phyloP scores from a whole-genome alignment of 2,888 invertebrate species.

The Oscheius sp. region DNA sequence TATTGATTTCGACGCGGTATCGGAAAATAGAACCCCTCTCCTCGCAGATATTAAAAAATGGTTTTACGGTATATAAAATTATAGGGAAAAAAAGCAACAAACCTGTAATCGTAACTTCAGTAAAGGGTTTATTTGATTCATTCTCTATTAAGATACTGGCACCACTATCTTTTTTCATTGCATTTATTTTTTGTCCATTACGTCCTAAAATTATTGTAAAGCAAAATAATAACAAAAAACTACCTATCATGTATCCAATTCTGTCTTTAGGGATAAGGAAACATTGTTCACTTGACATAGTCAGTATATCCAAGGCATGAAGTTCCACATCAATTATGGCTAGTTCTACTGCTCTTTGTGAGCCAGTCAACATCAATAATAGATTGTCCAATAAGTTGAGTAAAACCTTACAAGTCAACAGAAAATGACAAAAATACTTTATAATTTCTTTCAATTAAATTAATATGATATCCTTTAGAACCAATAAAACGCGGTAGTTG shows the following conservation, averaged over 20 bases:
- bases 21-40: too few relatives aligned
- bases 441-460: slow-evolving; percentile 2
- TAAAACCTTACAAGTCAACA: neutral
- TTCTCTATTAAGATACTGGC: slow-evolving; percentile 8
- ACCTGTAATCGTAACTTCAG: slow-evolving; percentile 10
- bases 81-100: neutral
- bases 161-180: slow-evolving; percentile 20
- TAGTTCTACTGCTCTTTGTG: neutral
- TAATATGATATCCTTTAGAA: slow-evolving; percentile 14
- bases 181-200: slow-evolving; percentile 17
- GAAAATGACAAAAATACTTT: neutral
- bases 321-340: slow-evolving; percentile 14
- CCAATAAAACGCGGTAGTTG: slow-evolving; percentile 15
- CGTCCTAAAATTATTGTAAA: neutral
- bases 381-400: slow-evolving; percentile 1
- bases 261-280: slow-evolving; percentile 9
- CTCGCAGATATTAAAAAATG: too few relatives aligned
- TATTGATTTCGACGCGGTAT: too few relatives aligned
- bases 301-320: slow-evolving; percentile 2
- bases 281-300: neutral
- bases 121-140: neutral
- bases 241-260: slow-evolving; percentile 29
- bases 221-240: neutral
- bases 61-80: too few relatives aligned
- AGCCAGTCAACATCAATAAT: neutral